Evolutionary conservation across 1,140 invertebrate genomes (phyloP).

Genomic region (Macrosteles quadrilineatus): DNA sequence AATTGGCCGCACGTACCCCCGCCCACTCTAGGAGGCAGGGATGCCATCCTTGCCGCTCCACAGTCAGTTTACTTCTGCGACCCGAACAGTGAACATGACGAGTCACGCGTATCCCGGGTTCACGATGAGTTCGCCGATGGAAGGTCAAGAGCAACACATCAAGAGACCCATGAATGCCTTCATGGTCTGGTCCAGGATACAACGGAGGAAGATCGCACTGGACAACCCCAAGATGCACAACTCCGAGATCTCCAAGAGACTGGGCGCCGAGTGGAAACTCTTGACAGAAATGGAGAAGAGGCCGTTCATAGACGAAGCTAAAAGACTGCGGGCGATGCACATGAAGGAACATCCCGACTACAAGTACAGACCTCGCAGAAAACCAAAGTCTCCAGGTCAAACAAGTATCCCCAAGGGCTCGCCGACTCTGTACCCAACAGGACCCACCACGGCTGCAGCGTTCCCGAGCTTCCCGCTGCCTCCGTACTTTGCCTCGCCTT

Average conservation of each 20-base stretch:
- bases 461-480: conserved; percentile 60
- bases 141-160: conserved; percentile 58
- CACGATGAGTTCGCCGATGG: conserved; percentile 26
- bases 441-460: conserved; percentile 47
- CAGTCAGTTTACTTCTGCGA: background rate
- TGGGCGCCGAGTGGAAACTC: conserved; percentile 93
- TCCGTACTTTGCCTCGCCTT: conserved; percentile 58
- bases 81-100: conserved; percentile 28
- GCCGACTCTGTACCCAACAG: conserved; percentile 45
- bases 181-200: conserved; percentile 87
- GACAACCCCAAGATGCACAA: conserved; percentile 99
- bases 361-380: conserved; percentile 84
- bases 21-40: conserved; percentile 26
- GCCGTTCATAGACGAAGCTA: conserved; percentile 97
- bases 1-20: conserved; percentile 34
- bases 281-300: conserved; percentile 87
- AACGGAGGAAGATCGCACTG: conserved; percentile 86
- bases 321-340: conserved; percentile 83
- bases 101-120: conserved; percentile 36
- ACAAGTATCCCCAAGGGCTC: conserved; percentile 40
- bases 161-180: conserved; percentile 91
- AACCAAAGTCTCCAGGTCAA: conserved; percentile 80
- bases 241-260: conserved; percentile 91
- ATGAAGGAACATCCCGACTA: conserved; percentile 94
- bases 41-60: conserved; percentile 7